Conservation (phyloP, 1,140 invertebrate species). For the Drosophila sturtevanti region DNA sequence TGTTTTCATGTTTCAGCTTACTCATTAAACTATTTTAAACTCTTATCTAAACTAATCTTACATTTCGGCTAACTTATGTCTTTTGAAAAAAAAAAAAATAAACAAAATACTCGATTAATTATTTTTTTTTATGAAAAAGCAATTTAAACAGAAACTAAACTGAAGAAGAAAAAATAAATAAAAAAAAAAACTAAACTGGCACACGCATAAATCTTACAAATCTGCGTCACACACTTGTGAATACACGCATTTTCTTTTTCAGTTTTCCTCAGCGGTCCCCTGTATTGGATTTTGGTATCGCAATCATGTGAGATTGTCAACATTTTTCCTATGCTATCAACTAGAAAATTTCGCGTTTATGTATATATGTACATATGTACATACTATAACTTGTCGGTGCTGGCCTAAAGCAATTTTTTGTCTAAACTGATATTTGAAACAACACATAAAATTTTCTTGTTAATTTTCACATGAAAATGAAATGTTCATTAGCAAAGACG, state of each 20-base stretch:
- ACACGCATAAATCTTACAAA: constrained; percentile 75
- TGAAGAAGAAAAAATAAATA: constrained; percentile 34
- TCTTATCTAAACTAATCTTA: constrained; percentile 22
- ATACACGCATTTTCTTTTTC: constrained; percentile 26
- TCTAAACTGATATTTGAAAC: background rate
- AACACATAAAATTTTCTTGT: background rate
- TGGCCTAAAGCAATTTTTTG: constrained; percentile 33
- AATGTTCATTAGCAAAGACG: constrained; percentile 60
- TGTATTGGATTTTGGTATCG: background rate
- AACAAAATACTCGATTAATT: constrained; percentile 62
- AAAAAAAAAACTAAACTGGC: constrained; percentile 55
- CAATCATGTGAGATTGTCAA: constrained; percentile 51
- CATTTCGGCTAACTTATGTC: constrained; percentile 17
- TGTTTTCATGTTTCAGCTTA: constrained; percentile 21
- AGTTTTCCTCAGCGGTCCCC: background rate
- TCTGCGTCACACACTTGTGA: constrained; percentile 54
- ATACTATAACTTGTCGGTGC: constrained; percentile 49
- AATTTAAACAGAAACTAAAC: constrained; percentile 57
- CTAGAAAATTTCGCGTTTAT: constrained; percentile 66
- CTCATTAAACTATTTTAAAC: constrained; percentile 47
- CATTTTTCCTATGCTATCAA: constrained; percentile 66
- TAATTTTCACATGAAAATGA: constrained; percentile 51
- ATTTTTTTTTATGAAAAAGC: constrained; percentile 43
- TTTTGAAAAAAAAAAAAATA: constrained; percentile 9
- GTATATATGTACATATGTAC: no score